A percentile compares a stretch with the other conserved stretches of the same genome.
Evolutionary conservation across 2,797 vertebrate genomes (phyloP).

Genomic region (Melanotaenia maccullochi): DNA sequence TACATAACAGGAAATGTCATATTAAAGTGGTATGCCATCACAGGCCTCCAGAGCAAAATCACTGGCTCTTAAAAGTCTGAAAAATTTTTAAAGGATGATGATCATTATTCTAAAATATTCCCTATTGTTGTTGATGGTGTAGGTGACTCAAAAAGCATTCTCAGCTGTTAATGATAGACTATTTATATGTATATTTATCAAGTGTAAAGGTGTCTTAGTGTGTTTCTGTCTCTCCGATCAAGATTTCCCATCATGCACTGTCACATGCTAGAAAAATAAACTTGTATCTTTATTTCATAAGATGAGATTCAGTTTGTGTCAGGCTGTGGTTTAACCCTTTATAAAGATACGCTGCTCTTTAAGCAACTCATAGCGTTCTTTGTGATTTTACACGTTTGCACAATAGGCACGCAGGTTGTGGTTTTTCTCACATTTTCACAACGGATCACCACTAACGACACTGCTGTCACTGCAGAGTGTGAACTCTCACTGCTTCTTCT

Average conservation of each 20-base stretch:
- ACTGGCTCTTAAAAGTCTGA: background rate
- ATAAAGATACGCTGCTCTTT: slow-evolving; percentile 54
- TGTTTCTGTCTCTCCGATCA: background rate
- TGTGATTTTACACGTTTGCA: slow-evolving; percentile 65
- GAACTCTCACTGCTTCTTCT: slow-evolving; percentile 48
- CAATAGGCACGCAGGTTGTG: slow-evolving; percentile 59
- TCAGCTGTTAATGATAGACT: background rate
- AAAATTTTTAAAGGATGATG: background rate
- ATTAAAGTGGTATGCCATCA: background rate
- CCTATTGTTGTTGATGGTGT: background rate
- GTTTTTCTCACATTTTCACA: slow-evolving; percentile 70
- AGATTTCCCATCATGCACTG: background rate
- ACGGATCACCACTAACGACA: slow-evolving; percentile 65
- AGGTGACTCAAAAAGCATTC: background rate
- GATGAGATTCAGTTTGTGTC: slow-evolving; percentile 45
- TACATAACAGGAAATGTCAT: slow-evolving; percentile 7
- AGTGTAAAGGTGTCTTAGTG: background rate
- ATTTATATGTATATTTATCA: background rate
- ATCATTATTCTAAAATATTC: background rate
- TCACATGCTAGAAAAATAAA: slow-evolving; percentile 3
- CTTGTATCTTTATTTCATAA: slow-evolving; percentile 24
- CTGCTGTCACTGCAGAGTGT: slow-evolving; percentile 62
- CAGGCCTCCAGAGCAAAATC: background rate
- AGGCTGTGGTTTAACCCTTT: slow-evolving; percentile 51
- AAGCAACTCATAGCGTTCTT: slow-evolving; percentile 44